phyloP scores from a whole-genome alignment of 1,140 invertebrate species.

The Gryon sp. region DNA sequence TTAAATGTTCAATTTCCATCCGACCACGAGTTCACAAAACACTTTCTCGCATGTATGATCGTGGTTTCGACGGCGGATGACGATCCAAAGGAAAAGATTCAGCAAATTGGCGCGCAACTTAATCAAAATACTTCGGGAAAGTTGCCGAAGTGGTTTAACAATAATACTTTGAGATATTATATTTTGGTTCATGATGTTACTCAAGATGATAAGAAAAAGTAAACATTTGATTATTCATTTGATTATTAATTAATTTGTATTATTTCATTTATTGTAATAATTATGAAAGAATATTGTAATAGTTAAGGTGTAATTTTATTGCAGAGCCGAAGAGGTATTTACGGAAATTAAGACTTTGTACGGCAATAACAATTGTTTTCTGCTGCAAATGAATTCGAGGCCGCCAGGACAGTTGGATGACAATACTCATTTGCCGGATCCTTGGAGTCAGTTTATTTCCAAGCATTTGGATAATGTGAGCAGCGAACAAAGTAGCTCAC shows the following conservation, averaged over 20 bases:
- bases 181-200: constrained; percentile 92
- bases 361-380: constrained; percentile 90
- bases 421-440: constrained; percentile 85
- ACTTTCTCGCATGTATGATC: constrained; percentile 94
- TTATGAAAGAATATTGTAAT: too few species aligned
- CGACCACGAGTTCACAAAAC: constrained; percentile 97
- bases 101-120: constrained; percentile 87
- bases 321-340: constrained; percentile 88
- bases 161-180: constrained; percentile 91
- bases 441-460: constrained; percentile 89
- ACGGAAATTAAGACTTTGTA: constrained; percentile 91
- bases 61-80: constrained; percentile 91
- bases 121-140: constrained; percentile 88
- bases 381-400: constrained; percentile 92
- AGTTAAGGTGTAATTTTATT: too few species aligned
- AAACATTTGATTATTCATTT: constrained; percentile 58
- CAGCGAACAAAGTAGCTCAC: constrained; percentile 83
- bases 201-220: constrained; percentile 83
- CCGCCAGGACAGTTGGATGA: constrained; percentile 80
- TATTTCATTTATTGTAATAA: constrained; percentile 34
- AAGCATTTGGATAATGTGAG: constrained; percentile 80
- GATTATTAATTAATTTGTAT: neutral
- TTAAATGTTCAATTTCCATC: constrained; percentile 92
- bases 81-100: constrained; percentile 89
- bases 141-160: constrained; percentile 94